Evolutionary conservation across 2,113 vertebrate species (phyloP).

Genomic region (Arothron firmamentum): DNA sequence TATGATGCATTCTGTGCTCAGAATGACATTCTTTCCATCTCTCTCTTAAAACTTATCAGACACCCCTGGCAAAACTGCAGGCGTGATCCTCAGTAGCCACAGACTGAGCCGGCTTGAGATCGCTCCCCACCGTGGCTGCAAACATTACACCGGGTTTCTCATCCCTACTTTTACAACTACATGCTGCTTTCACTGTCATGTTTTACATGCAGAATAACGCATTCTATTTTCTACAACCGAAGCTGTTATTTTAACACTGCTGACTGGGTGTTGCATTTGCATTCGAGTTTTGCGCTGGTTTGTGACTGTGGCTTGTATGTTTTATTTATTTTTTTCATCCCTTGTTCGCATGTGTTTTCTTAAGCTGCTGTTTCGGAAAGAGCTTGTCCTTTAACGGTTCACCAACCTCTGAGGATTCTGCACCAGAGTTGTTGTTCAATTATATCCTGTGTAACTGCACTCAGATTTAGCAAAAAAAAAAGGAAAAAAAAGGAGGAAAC

Average conservation of each 20-base stretch:
- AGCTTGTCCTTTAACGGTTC: neutral
- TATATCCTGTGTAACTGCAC: too few relatives aligned
- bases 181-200: slow-evolving; percentile 38
- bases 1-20: slow-evolving; percentile 6
- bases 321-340: too few relatives aligned
- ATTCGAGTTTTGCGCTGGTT: too few relatives aligned
- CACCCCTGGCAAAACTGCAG: slow-evolving; percentile 40
- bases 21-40: slow-evolving; percentile 27
- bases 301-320: too few relatives aligned
- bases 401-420: too few relatives aligned
- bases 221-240: too few relatives aligned
- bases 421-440: too few relatives aligned
- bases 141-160: slow-evolving; percentile 51
- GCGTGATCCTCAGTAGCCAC: slow-evolving; percentile 22
- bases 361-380: slow-evolving; percentile 30
- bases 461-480: too few relatives aligned
- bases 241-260: neutral
- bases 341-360: slow-evolving; percentile 1
- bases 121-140: slow-evolving; percentile 38
- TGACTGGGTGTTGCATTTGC: too few relatives aligned
- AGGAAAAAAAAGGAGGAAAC: too few relatives aligned
- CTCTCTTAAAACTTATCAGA: slow-evolving; percentile 18
- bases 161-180: slow-evolving; percentile 23
- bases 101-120: slow-evolving; percentile 29
- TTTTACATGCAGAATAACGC: slow-evolving; percentile 13